Evolutionary conservation across 1,140 invertebrate genomes (phyloP), one percentile per base, ranked within the genome.

Genomic region (Aphis gossypii): DNA sequence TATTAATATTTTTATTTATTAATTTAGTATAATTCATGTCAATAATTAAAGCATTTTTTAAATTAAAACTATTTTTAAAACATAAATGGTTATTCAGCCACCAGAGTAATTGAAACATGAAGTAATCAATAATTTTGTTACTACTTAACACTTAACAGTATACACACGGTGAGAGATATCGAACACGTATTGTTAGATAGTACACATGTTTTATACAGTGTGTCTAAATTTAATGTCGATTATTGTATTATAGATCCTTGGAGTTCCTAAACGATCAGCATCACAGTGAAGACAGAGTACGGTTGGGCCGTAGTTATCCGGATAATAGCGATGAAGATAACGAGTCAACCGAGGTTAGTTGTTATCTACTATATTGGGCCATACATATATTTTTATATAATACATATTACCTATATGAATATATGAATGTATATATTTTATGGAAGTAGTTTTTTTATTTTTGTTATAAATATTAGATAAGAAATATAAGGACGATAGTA

Each of bases 241-340:
- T 68, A n/a, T 76, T 14, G 14, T 76, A 5, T 92, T 93, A 35
- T 86, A 93, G 92, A 23, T 93, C 92, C 2, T 86, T 93, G 25
- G 92, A 93, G 48, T 93, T 93, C 18, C 82, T 93, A 41, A 93
- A 93, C 35, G 92, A 93, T 14, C 92, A 93, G 41, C 82, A 93
- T 84, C 68, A 84, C 18, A 51, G 92, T 11, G 92, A 93, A 41
- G 92, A 93, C 46, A 93, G 46, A 25, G 92, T 93, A 25, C n/a
- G 92, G 4, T 93, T 93, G 35, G 92, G 76, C 35, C 92, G 92
- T 25, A 93, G 92, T 84, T 93, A 86, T 92, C 60, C n/a, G 44
- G 91, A 92, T 54, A 93, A 83, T 35, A 93, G 92, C 11, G 92
- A 93, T 25, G 92, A 93, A 44, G 82, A 93, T 84, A 86, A 93